Conservation (phyloP, 2,797 vertebrate genomes). For the Gambusia yucatana region DNA sequence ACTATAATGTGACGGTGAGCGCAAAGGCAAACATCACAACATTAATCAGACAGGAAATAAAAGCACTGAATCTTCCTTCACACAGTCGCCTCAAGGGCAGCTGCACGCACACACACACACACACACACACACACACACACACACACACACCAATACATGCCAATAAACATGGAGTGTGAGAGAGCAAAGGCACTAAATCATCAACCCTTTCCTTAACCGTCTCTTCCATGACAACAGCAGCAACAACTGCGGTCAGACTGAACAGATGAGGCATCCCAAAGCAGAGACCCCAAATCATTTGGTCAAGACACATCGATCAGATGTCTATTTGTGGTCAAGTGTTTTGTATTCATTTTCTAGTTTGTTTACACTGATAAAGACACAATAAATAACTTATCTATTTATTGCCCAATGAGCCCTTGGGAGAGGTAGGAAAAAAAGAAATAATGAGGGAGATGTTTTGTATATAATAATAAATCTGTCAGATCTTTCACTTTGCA, state of each 20-base stretch:
- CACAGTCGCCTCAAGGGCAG: conserved; percentile 64
- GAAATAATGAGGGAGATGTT: background rate
- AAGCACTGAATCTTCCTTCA: conserved; percentile 59
- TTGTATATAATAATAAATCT: conserved; percentile 17
- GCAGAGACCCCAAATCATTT: conserved; percentile 35
- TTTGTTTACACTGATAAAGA: conserved; percentile 48
- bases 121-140: background rate
- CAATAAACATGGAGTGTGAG: background rate
- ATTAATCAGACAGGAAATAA: conserved; percentile 75
- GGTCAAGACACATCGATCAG: conserved; percentile 45
- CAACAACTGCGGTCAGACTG: conserved; percentile 29
- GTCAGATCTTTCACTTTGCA: background rate
- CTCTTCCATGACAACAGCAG: conserved; percentile 34
- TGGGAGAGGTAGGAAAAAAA: conserved; percentile 18
- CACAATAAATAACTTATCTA: conserved; percentile 49
- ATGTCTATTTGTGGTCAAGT: conserved; percentile 37
- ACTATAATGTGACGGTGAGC: conserved; percentile 64
- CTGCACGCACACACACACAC: conserved; percentile 11
- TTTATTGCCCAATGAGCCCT: conserved; percentile 32
- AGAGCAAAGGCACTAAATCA: conserved; percentile 49
- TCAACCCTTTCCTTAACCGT: conserved; percentile 30
- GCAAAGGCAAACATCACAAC: conserved; percentile 67
- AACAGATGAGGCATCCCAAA: conserved; percentile 36
- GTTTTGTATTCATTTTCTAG: conserved; percentile 49
- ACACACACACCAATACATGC: background rate